Base-by-base conservation (phyloP, 2,113 vertebrate species). In the Neodon shergylaensis region DNA sequence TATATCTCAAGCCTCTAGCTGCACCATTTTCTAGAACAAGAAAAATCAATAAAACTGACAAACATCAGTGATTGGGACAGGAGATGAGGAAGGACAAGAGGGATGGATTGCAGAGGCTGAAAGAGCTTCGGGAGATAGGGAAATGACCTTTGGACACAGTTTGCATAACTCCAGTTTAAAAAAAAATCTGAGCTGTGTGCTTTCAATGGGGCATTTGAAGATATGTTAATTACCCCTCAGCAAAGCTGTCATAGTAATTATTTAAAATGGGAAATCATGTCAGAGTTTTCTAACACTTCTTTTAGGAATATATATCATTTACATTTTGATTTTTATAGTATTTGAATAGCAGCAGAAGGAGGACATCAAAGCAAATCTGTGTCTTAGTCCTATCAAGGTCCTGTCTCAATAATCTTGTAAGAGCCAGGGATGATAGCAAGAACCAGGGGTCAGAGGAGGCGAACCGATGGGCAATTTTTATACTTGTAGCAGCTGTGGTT, bases 271-370 rank as follows among this genome's bases (percentile, higher is more conserved):
- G 79, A 90, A 52, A 54, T 52, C 19, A 39, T 24, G 24, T 33
- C 12, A 49, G 83, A 82, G 5, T 82, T 88, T 86, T 88, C 54
- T 54, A 73, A 85, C 39, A 52, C 31, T 36, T 86, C 14, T 36
- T 76, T 97, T 68, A 94, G 88, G 91, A 96, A 49, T 49, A 77
- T 49, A 11, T 74, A 33, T 13, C 52, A 49, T 49, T 95, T 94
- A 44, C 14, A 70, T 81, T 94, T 94, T 90, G 19, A 78, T 74
- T 79, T 36, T 26, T 14, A n/a, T 28, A 47, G 31, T 44, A 11
- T 79, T 76, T 90, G 6, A 44, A 28, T 8, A 68, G 49, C 19
- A 89, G 24, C 19, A 39, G 21, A 7, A 16, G 22, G 5, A 68
- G 3, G 21, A 7, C 33, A 42, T 47, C 63, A 47, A 17, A 66